Evolutionary conservation across 2,888 invertebrate species (phyloP).

Genomic region (Nephrotoma appendiculata): DNA sequence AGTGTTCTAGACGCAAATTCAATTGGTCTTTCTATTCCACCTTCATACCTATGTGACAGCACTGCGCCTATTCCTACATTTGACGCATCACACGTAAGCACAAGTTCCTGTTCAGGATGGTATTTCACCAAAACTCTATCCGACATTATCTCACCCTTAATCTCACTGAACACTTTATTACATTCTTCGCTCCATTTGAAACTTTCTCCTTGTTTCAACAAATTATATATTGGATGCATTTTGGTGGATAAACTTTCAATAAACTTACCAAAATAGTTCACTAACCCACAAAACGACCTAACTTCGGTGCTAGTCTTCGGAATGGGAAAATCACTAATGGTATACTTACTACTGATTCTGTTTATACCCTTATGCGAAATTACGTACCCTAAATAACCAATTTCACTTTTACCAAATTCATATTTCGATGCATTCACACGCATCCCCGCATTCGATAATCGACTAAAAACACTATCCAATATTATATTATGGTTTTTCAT

Average conservation of each 20-base stretch:
- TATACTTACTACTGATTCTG: not conserved
- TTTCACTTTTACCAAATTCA: not conserved
- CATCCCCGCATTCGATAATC: not conserved
- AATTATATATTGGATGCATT: not conserved
- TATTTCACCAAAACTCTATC: not conserved
- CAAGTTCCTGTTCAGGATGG: not conserved
- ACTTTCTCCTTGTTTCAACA: not conserved
- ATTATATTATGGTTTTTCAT: not conserved
- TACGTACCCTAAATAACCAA: too few species aligned
- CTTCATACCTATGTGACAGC: not conserved
- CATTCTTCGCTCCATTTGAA: not conserved
- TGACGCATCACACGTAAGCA: not conserved
- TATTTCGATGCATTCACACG: not conserved
- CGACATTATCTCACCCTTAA: not conserved
- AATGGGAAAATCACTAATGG: not conserved
- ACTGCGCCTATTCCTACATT: not conserved
- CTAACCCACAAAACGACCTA: not conserved
- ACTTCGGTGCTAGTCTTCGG: not conserved
- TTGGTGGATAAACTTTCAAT: not conserved
- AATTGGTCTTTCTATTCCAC: not conserved
- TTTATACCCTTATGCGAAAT: too few species aligned
- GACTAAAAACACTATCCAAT: not conserved
- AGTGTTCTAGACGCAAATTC: not conserved
- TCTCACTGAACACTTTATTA: not conserved
- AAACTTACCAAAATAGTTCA: not conserved